Evolutionary conservation across 30 jellyfish, hydroid and myxozoan species (phyloP), one percentile per base, ranked within the genome.

Genomic region (Aurelia sp.): DNA sequence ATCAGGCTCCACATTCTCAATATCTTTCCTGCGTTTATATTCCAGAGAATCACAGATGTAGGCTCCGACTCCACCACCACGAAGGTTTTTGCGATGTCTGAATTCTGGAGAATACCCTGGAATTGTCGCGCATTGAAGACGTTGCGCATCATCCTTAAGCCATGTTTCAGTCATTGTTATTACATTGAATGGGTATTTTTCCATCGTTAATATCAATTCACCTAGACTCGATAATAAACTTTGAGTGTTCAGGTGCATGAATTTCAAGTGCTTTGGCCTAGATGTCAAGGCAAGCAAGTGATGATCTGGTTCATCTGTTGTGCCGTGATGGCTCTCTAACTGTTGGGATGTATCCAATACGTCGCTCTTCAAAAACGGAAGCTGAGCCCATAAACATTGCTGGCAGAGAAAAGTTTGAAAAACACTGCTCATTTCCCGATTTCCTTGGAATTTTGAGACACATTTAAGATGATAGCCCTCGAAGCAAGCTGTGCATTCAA

Each of bases 11-110:
- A 74, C 67, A 40, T 69, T 78, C 50, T 71, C 85, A 4, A 88
- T 80, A 72, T 88, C 97, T 41, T 53, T 60, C 63, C 92, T 31
- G 22, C 81, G 63, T 67, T 88, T 88, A 57, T 74, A 81, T 70
- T 72, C 71, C 76, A 88, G 19, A 57, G 84, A 71, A 67, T 80
- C 89, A 21, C 52, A 22, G 53, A 82, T 57, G 86, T 89, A 73
- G 74, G 90, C 86, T 33, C 93, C 86, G 48, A 81, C 89, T 11
- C 97, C 97, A 8, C 97, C 86, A 18, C 97, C 94, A 69, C 86
- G 72, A 72, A 75, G 71, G 63, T 72, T 76, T 44, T 81, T 61
- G 33, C 97, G 91, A 72, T 79, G 70, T 57, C 90, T 51, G 72
- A 89, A 80, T 61, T 63, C 78, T 24, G 35, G 84, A 72, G 71